Evolutionary conservation across 2,888 invertebrate species (phyloP).

Genomic region (Panzeria rudis): DNA sequence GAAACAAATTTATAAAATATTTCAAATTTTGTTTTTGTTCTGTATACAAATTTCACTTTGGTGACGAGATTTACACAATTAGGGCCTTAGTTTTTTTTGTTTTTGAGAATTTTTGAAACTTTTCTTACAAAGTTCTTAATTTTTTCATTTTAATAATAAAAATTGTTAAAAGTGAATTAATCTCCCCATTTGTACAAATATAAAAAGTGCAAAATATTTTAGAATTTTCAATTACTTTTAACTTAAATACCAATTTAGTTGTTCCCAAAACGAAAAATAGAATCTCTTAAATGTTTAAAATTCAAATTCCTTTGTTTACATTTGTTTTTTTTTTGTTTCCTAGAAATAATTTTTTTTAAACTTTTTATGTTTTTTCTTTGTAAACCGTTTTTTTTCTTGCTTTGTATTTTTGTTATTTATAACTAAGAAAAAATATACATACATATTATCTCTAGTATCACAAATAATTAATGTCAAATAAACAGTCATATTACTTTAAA

Average conservation of each 20-base stretch:
- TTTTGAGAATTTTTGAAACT: background rate
- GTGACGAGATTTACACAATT: no score
- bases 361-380: slow-evolving; percentile 28
- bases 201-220: no score
- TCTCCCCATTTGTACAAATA: no score
- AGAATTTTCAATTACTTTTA: no score
- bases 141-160: slow-evolving; percentile 3
- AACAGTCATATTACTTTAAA: slow-evolving; percentile 38
- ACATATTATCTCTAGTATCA: slow-evolving; percentile 42
- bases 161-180: background rate
- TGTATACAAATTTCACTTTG: no score
- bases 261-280: slow-evolving; percentile 19
- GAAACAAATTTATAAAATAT: no score
- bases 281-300: slow-evolving; percentile 32
- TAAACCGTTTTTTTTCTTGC: background rate
- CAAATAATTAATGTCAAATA: slow-evolving; percentile 57
- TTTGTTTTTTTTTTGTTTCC: slow-evolving; percentile 10
- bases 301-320: background rate
- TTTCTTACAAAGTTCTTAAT: background rate
- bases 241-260: background rate
- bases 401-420: slow-evolving; percentile 37
- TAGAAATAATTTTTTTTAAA: slow-evolving; percentile 25
- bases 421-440: slow-evolving; percentile 42
- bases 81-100: background rate
- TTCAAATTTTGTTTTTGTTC: no score